Base-by-base conservation (phyloP, 1,140 invertebrate species). In the Nebria ingens region DNA sequence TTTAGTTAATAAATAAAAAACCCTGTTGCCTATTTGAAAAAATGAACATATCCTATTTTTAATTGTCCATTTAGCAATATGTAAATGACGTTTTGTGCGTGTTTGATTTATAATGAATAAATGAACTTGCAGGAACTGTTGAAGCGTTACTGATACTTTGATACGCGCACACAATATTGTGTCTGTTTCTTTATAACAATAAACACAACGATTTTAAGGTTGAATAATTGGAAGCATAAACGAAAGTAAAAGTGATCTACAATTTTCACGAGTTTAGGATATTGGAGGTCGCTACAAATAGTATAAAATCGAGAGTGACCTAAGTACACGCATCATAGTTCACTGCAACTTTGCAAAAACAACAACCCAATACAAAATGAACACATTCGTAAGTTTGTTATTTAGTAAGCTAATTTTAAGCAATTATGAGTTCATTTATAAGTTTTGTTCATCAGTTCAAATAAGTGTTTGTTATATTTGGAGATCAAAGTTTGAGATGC, bases 221-320 rank as follows among this genome's bases (percentile, higher is more conserved):
- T 45, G 17, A n/a, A n/a, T n/a, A 12, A 45, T 45, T 45, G 4
- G 40, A 11, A 11, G 17, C 15, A n/a, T n/a, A 45, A 45, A 45
- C 40, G 40, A 45, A 45, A 45, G 40, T 45, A 45, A 45, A 45
- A 45, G 40, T 45, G 40, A 45, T 45, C 40, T 45, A 45, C 4
- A 6, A 29, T 29, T 45, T 45, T 45, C 40, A 45, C 15, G 25
- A 29, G 40, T 45, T 45, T 45, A 12, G 17, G 40, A 17, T 17
- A 4, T 17, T 45, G 40, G 17, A 45, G 40, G 40, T 45, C 40
- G 40, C 25, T 6, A 4, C 6, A 12, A 9, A 45, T 9, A 45
- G 6, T 45, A 45, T 45, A 45, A 12, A 45, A 45, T 17, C 6
- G 6, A 4, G 40, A 17, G 40, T 45, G 17, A 11, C 4, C 6